Base-by-base conservation (phyloP, 1,140 invertebrate genomes). In the Brachionus manjavacas region DNA sequence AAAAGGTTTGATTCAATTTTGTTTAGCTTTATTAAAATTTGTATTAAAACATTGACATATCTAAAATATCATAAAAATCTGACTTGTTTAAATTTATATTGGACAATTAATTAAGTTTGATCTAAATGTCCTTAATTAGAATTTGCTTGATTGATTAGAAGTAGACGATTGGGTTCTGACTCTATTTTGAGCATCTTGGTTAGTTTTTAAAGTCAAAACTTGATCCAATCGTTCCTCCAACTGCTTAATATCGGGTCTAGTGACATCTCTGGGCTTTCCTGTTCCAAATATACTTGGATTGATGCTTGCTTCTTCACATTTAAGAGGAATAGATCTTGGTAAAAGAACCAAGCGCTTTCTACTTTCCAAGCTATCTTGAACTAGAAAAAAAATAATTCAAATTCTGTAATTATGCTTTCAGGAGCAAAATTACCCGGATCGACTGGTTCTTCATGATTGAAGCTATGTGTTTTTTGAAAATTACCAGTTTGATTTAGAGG, bases 261-360 rank as follows among this genome's bases (percentile, higher is more conserved):
- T 76, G 20, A 28, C 41, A 49, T 76, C 72, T 76, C 72, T 76
- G 7, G 72, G 72, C 41, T 76, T 76, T 49, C 72, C 72, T 49
- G 72, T 76, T 11, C 72, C 72, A 49, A 52, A 76, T 9, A 76
- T 76, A 25, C 72, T 76, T 14, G 39, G 41, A 76, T 76, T 76
- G 11, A 46, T 46, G 12, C 0, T 25, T 41, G 20, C 28, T 16
- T 76, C 39, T 28, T 49, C 43, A 4, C 14, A 8, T 74, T 39
- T 41, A 11, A 76, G 3, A 7, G 72, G 72, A 28, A 49, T 20
- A 3, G 72, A 76, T 14, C 72, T 43, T 14, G 72, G 72, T 11
- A 76, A 35, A 14, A 76, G 41, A 9, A 76, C 12, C 11, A 76
- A 20, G 12, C 41, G 41, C n/a, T 76, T 76, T 20, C 72, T 23